A percentile compares a stretch with the other conserved stretches of the same genome.
These are phyloP conservation scores for Phalacrocorax carbo DNA, from an alignment of 2,113 vertebrate genomes.

Conservation along the genomic window DNA sequence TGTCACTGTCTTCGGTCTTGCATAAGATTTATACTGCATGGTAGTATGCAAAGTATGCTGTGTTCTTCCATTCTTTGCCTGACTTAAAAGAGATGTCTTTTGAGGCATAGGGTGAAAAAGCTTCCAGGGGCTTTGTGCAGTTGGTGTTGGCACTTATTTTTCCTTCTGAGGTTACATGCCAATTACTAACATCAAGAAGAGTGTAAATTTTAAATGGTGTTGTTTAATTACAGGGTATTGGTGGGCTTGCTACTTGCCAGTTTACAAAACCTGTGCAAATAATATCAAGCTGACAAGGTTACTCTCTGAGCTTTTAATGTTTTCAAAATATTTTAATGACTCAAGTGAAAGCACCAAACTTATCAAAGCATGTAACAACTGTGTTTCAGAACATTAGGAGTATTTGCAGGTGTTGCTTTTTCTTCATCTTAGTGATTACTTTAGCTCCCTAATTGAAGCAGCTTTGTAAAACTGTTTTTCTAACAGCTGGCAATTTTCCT, in stretches of 20 bases:
- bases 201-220: neutral
- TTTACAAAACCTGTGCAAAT: constrained; percentile 36
- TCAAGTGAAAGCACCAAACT: neutral
- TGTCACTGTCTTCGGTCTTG: neutral
- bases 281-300: constrained; percentile 3
- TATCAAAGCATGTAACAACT: neutral
- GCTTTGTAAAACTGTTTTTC: neutral
- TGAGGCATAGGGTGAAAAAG: neutral
- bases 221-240: neutral
- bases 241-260: neutral
- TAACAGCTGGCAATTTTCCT: neutral
- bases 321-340: neutral
- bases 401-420: neutral
- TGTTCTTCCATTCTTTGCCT: neutral
- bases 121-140: neutral
- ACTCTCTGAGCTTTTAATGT: neutral
- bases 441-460: neutral
- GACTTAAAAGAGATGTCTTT: neutral
- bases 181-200: neutral
- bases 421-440: neutral
- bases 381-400: neutral
- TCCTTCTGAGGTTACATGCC: neutral
- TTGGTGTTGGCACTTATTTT: neutral
- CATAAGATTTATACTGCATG: neutral
- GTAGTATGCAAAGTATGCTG: neutral